Evolutionary conservation across 2,113 vertebrate species (phyloP), one percentile per base, ranked within the genome.

Genomic region (Barnardius zonarius): DNA sequence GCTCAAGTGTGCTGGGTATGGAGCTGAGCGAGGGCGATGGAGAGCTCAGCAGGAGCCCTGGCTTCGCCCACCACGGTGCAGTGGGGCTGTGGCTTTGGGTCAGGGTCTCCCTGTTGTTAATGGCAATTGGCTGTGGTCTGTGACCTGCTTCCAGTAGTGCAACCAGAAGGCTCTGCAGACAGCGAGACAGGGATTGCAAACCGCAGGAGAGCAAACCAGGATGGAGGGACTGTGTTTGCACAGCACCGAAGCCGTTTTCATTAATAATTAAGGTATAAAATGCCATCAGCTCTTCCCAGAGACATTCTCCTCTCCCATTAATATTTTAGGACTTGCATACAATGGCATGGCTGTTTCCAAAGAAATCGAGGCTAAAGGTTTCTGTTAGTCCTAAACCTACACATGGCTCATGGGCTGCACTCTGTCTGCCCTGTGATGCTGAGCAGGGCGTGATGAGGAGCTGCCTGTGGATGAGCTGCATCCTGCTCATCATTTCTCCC

Each of bases 351-450:
- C 55, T 51, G 20, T 86, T 96, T 90, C 25, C 31, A 66, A 93
- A 48, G 31, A 61, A 43, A 76, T 6, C 1, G 55, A 83, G 24
- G 41, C 19, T 16, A 10, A 62, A 64, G 46, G 74, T 86, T 75
- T 57, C 80, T 66, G 19, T 23, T 31, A 10, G 22, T 17, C 7
- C 33, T 51, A 46, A 43, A 61, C 5, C 28, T 25, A 35, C 46
- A 11, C 1, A 0, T 10, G 55, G 62, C 59, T 6, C 0, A 0
- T 0, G 8, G 17, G 17, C 59, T 62, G 68, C 39, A 79, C 0
- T 0, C 37, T 51, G 69, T 7, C 51, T 1, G 3, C 31, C 51
- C 73, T 44, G 24, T 0, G 5, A 6, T 48, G n/a, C 35, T 3
- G 10, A 35, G 43, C 51, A 31, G 44, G 52, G 44, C 33, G 18